Evolutionary conservation across 2,113 vertebrate species (phyloP).

Genomic region (Oxyura jamaicensis): DNA sequence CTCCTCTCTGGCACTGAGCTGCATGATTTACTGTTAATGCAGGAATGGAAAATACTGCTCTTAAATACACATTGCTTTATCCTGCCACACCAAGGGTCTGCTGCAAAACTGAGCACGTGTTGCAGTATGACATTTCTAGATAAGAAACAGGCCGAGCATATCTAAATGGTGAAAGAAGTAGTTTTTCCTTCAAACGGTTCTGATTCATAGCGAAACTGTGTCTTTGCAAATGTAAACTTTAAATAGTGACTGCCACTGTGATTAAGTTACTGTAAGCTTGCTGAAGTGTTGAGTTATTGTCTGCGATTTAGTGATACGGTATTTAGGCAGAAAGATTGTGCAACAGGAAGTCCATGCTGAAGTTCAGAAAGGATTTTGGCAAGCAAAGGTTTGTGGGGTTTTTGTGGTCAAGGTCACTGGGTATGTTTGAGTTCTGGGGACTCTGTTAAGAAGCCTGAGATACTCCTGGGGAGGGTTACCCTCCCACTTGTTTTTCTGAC

Average conservation of each 20-base stretch:
- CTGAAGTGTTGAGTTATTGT: conserved; percentile 19
- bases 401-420: background rate
- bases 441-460: background rate
- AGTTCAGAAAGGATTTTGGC: conserved; percentile 40
- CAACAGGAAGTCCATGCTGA: conserved; percentile 42
- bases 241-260: background rate
- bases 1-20: background rate
- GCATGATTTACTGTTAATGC: background rate
- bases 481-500: background rate
- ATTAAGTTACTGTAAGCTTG: conserved; percentile 14
- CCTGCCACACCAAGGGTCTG: background rate
- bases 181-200: background rate
- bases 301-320: background rate
- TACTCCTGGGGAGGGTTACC: background rate
- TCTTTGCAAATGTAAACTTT: conserved; percentile 6
- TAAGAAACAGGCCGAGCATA: background rate
- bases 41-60: background rate
- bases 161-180: background rate
- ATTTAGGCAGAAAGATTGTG: conserved; percentile 23
- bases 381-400: background rate
- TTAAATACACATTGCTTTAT: background rate
- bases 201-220: background rate
- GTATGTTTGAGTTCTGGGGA: background rate
- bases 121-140: background rate
- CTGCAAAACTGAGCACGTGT: background rate